Evolutionary conservation across 1,140 invertebrate genomes (phyloP), one percentile per base, ranked within the genome.

Genomic region (Tribolium castaneum): DNA sequence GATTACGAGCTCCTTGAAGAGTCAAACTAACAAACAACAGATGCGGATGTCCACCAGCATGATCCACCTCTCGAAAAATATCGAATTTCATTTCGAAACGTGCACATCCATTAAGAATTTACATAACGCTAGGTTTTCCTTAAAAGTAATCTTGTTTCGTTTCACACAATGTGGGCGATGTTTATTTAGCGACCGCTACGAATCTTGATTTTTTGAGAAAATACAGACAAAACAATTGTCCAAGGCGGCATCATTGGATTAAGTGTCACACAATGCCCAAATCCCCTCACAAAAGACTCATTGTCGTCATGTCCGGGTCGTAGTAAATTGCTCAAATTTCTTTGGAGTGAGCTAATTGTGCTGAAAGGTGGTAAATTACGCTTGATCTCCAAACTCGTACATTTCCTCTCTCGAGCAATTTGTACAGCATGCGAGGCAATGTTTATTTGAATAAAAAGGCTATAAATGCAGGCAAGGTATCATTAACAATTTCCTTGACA

Each of bases 1-100:
- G 59, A 66, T 66, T 35, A 1, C 14, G 0, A 13, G 12, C 30
- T 66, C 59, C 59, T 66, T 66, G 59, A 52, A 12, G 51, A 66
- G 22, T 22, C 13, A 66, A 2, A 66, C 2, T 19, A 59, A 30
- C 54, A 59, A n/a, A 9, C 22, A 12, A 13, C 4, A 59, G 54
- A 22, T 19, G 25, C 16, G 19, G 22, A n/a, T 59, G 59, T 35
- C 30, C 59, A 13, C 10, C 34, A 13, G 10, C 59, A 34, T 3
- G 34, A 6, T 25, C 35, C n/a, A 66, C 14, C 19, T 66, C 30
- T 66, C 4, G 13, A 35, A 50, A 73, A 54, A 73, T 72, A 72
- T 73, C 71, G 52, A 51, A 54, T 73, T 73, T 73, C 50, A 52
- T 73, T 73, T 54, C 71, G 71, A 73, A 73, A 73, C 50, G 4